Percentiles rank a stretch among this genome's conserved stretches.
Conservation (phyloP, 2,888 invertebrate genomes). For the Pinctada fucata region DNA sequence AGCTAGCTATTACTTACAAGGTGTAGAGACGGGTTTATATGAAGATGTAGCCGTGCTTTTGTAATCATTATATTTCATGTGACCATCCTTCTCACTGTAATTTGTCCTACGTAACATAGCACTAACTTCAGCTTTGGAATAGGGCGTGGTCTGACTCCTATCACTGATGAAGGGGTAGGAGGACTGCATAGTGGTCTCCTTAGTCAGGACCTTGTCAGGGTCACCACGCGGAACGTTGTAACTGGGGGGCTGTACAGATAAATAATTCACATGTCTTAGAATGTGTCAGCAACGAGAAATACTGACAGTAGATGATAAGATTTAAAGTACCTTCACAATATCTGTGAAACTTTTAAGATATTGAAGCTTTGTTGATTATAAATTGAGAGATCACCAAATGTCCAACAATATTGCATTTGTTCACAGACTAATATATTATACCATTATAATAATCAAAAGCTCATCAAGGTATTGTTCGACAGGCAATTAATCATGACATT, state of each 20-base stretch:
- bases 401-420: too few relatives aligned
- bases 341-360: not conserved
- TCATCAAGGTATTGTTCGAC: too few relatives aligned
- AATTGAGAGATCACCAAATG: too few relatives aligned
- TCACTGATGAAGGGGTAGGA: conserved; percentile 54
- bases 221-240: conserved; percentile 72
- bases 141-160: conserved; percentile 43
- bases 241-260: conserved; percentile 61
- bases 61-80: conserved; percentile 66
- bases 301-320: not conserved
- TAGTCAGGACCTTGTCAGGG: conserved; percentile 57
- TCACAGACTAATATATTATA: too few relatives aligned
- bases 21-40: conserved; percentile 45
- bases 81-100: conserved; percentile 68
- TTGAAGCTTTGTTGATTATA: too few relatives aligned
- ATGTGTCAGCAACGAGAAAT: not conserved
- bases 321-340: too few relatives aligned
- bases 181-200: conserved; percentile 63
- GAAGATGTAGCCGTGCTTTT: conserved; percentile 56
- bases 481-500: too few relatives aligned
- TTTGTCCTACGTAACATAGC: conserved; percentile 64
- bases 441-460: too few relatives aligned
- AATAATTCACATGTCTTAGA: not conserved
- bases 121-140: conserved; percentile 58
- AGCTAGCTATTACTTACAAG: conserved; percentile 38